Evolutionary conservation across 30 jellyfish, hydroid and myxozoan species (phyloP), one percentile per base, ranked within the genome.

Genomic region (Catostylus mosaicus): DNA sequence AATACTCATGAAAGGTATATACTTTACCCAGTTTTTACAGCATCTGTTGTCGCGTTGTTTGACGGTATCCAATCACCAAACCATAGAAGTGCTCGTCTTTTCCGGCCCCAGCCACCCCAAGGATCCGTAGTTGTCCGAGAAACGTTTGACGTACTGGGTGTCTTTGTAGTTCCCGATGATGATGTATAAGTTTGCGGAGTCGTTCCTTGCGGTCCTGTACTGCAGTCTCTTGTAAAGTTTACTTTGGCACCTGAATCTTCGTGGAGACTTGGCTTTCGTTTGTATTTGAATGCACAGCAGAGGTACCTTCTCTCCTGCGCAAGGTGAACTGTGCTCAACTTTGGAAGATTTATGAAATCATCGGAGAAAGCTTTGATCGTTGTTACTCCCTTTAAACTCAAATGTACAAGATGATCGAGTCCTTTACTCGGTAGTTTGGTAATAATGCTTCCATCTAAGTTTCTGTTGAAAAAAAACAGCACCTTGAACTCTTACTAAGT

Each of bases 211-310:
- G 34, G 22, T 1, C 73, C 52, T 32, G 94, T 52, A 16, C 30
- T 14, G 64, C 96, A 91, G 12, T 46, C 32, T 60, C 40, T 73
- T 1, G 95, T 81, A 33, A 20, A 45, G 33, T 71, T 81, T n/a
- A 35, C 33, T 2, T 30, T 36, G 0, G 35, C 33, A 3, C 81
- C 72, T 20, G 48, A 43, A 30, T 20, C 61, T 1, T 57, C 50
- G 33, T 30, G 82, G 20, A 46, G 3, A 20, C 34, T 56, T 35
- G 51, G 56, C 8, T 51, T 59, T 19, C 99, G 88, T 61, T 78
- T 71, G 74, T 81, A 57, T 22, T 37, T 45, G 75, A 94, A 94
- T 11, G 99, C 99, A 63, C 99, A 94, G 85, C 99, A 94, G 20
- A 94, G 75, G 64, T 56, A 94, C 36, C 99, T 84, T 56, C 96